Evolutionary conservation across 2,113 vertebrate species (phyloP).

Genomic region (Lepus americanus): DNA sequence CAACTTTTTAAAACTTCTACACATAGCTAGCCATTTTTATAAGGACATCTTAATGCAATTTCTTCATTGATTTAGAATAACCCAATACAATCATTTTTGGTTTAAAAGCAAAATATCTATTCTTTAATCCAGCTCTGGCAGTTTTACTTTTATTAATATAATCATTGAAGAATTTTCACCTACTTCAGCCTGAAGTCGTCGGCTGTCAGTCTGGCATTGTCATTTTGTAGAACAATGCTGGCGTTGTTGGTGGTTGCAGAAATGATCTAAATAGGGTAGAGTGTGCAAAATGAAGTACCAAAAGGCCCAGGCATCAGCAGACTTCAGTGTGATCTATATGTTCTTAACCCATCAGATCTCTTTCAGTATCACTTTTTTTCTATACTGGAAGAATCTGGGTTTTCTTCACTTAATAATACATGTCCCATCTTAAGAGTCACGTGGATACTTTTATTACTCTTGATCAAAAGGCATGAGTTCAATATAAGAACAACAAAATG

Average conservation of each 20-base stretch:
- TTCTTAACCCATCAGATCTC: not conserved
- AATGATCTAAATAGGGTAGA: conserved; percentile 83
- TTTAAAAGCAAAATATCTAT: conserved; percentile 21
- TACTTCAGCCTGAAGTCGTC: conserved; percentile 93
- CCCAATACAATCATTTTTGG: conserved; percentile 3
- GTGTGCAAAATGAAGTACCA: not conserved
- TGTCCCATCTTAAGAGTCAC: not conserved
- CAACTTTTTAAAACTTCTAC: too few species aligned
- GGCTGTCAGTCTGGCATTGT: conserved; percentile 89
- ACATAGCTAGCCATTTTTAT: not conserved
- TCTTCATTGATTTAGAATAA: not conserved
- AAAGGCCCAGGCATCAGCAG: not conserved
- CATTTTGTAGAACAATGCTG: conserved; percentile 86
- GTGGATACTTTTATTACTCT: not conserved
- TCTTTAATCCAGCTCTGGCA: not conserved
- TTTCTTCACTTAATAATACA: conserved; percentile 19
- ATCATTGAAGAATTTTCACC: conserved; percentile 64
- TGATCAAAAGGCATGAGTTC: conserved; percentile 5
- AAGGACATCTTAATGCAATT: conserved; percentile 14
- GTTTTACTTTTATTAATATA: not conserved
- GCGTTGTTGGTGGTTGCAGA: conserved; percentile 84
- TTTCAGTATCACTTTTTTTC: not conserved
- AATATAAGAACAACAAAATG: not conserved
- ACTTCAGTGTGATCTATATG: not conserved
- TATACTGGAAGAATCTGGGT: not conserved